Evolutionary conservation across 2,888 invertebrate species (phyloP), one percentile per base, ranked within the genome.

Genomic region (Lycophotia porphyrea): DNA sequence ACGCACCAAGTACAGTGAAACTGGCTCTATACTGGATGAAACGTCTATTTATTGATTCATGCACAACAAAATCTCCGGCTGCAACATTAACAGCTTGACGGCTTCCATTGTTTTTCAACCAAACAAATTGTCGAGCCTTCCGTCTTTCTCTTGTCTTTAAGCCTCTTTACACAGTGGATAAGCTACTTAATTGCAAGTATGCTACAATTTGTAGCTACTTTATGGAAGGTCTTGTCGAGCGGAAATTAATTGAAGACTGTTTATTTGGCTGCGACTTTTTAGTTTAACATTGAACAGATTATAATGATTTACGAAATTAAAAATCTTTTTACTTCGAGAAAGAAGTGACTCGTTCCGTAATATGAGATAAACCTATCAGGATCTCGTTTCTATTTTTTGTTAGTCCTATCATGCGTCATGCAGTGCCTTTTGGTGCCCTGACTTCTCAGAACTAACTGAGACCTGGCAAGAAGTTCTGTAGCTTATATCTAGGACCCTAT

Each of bases 161-260:
- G 49, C 27, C 39, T 44, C 70, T 79, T 67, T 31, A 49, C 47
- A 39, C 44, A 58, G 27, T 0, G 34, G 80, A 52, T 84, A 74
- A 84, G 58, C 47, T 49, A 34, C 58, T 63, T 63, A 67, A 83
- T 81, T 83, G 61, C 31, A 58, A 72, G 78, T 61, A 49, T 44
- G 15, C 58, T 76, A 68, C 39, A 71, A 49, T 36, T 65, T 44
- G 2, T 55, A 58, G 55, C 42, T 42, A 36, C 21, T 24, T n/a
- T 27, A 70, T 49, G 34, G 65, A 42, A 61, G 49, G 31, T 55
- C 49, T 70, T 58, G 27, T 18, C 21, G 24, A 39, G 21, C 34
- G 66, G 34, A 82, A 69, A 77, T 72, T 36, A 63, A 73, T 36
- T 44, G 8, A 18, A 24, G 15, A 70, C 1, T 55, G 39, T 81